phyloP scores from a whole-genome alignment of 1,140 invertebrate genomes.

The Campoletis sonorensis region DNA sequence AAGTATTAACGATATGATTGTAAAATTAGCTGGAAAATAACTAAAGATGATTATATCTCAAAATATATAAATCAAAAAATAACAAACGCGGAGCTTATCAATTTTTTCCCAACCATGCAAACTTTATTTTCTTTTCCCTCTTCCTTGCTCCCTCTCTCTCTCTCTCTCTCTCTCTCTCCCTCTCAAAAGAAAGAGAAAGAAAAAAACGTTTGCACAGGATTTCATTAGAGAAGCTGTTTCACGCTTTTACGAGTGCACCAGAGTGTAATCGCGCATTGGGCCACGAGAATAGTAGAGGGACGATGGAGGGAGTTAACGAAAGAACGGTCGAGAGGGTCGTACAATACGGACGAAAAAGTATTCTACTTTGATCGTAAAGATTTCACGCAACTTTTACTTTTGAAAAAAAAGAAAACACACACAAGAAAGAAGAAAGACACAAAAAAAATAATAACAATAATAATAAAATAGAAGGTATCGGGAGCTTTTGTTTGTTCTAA shows the following conservation, averaged over 20 bases:
- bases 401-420: not conserved
- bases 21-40: too few species aligned
- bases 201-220: not conserved
- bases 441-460: too few species aligned
- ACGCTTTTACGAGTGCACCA: constrained; percentile 46
- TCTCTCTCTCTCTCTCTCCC: not conserved
- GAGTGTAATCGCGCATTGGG: constrained; percentile 35
- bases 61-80: too few species aligned
- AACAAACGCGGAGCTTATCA: too few species aligned
- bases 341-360: constrained; percentile 9
- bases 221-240: constrained; percentile 50
- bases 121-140: too few species aligned
- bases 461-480: too few species aligned
- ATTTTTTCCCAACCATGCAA: too few species aligned
- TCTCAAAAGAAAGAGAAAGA: not conserved
- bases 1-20: too few species aligned
- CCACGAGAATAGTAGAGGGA: not conserved
- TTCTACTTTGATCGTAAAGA: constrained; percentile 43
- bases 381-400: constrained; percentile 38
- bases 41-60: too few species aligned
- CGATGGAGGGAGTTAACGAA: not conserved
- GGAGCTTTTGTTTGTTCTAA: constrained; percentile 14
- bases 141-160: too few species aligned
- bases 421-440: too few species aligned
- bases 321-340: not conserved